Evolutionary conservation across 2,113 vertebrate genomes (phyloP).

Genomic region (Cariama cristata): DNA sequence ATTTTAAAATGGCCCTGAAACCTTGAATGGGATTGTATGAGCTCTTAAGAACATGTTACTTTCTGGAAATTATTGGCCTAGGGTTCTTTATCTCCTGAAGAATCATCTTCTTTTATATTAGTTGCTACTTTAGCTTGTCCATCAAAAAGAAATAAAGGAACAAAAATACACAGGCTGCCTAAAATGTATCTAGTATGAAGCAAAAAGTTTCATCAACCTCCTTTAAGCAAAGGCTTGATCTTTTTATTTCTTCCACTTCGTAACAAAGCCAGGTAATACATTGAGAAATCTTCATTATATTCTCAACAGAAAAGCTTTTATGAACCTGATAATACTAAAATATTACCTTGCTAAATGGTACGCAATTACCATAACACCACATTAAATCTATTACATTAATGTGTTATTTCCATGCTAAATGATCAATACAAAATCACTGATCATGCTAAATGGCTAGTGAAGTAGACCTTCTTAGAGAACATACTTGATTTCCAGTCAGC

Average conservation of each 20-base stretch:
- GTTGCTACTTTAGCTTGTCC: background rate
- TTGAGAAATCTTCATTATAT: background rate
- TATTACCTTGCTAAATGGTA: background rate
- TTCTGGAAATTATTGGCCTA: background rate
- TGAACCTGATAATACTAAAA: background rate
- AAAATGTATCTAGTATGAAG: background rate
- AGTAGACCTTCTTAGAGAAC: background rate
- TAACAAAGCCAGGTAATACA: background rate
- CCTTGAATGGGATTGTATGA: background rate
- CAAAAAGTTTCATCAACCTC: background rate
- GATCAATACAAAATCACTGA: background rate
- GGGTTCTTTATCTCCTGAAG: background rate
- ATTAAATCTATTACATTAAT: background rate
- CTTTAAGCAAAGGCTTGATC: background rate
- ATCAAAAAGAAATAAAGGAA: background rate
- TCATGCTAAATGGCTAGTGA: background rate
- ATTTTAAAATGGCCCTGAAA: background rate
- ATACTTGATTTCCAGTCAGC: background rate
- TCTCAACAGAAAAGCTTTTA: background rate
- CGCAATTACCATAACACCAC: background rate
- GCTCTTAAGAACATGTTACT: background rate
- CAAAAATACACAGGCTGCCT: background rate
- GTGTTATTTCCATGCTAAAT: background rate
- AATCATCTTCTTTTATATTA: background rate
- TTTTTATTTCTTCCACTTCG: background rate